Base-by-base conservation (phyloP, 2,113 vertebrate species). In the Muscicapa adusta region DNA sequence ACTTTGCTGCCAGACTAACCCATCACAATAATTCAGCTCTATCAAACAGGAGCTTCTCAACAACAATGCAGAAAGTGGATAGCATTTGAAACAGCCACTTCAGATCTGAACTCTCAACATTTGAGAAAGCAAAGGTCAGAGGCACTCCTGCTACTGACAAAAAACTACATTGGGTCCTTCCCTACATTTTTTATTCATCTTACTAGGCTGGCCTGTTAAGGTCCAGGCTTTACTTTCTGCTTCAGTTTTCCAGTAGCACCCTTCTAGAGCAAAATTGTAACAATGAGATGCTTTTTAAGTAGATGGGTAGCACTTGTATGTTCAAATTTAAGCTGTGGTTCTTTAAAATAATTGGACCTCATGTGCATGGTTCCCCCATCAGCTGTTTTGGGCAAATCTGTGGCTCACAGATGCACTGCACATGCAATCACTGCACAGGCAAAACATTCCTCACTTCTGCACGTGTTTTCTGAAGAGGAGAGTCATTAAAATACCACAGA, bases 1-100 rank as follows among this genome's bases (percentile, higher is more conserved):
- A 51, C 84, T 96, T 97, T 96, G 94, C 90, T 96, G 95, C 90
- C 81, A 94, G 85, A 82, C 88, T 80, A 94, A 80, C 88, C 62
- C 48, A 8, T 93, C 93, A 91, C 56, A 88, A 45, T 76, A 96
- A 96, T 94, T 97, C 94, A 92, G 82, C 82, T 94, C 85, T 87
- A 82, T 96, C 94, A 95, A 89, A 94, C 1, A 78, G 88, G 53
- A 67, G 58, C 77, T 89, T 96, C 90, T 76, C 81, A 80, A 87
- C 90, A 76, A 38, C 26, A 26, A 72, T 38, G 0, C 20, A 90
- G 36, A 48, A 56, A 75, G n/a, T 13, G 23, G 51, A 51, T 17
- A 68, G 62, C 81, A 72, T 94, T 85, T 87, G 70, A 63, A 96
- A 85, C 28, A 84, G 77, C 67, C 92, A 67, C 70, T 92, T 62